These are phyloP conservation scores for Dendrolimus kikuchii DNA, from an alignment of 1,140 invertebrate species.

Conservation along the genomic window DNA sequence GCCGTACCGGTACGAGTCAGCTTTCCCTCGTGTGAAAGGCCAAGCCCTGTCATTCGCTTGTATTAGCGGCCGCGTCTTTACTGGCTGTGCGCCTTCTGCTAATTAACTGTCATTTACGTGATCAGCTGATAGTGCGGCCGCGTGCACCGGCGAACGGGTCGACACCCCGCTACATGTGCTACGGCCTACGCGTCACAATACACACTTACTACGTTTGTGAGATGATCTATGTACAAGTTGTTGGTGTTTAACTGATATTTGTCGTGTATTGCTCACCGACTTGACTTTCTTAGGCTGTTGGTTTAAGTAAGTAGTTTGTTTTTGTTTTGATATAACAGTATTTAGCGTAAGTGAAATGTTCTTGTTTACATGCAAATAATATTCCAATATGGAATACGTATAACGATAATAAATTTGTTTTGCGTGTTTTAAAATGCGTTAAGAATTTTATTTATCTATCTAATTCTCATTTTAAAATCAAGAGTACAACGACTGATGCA, in stretches of 20 bases:
- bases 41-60: conserved; percentile 5
- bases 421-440: too few relatives aligned
- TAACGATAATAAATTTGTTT: too few relatives aligned
- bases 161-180: conserved; percentile 44
- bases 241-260: conserved; percentile 39
- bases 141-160: conserved; percentile 12
- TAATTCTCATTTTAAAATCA: too few relatives aligned
- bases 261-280: conserved; percentile 23
- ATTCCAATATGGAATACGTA: too few relatives aligned
- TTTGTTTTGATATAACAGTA: background rate
- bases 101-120: conserved; percentile 24
- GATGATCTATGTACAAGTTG: conserved; percentile 42
- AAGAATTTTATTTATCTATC: too few relatives aligned
- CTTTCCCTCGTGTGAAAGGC: conserved; percentile 7
- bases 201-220: conserved; percentile 50
- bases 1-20: conserved; percentile 25
- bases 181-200: conserved; percentile 6
- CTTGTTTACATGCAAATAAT: too few relatives aligned
- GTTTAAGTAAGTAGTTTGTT: conserved; percentile 29
- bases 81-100: conserved; percentile 24
- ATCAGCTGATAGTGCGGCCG: conserved; percentile 49
- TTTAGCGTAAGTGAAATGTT: background rate
- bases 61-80: conserved; percentile 6
- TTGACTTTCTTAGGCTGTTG: conserved; percentile 18
- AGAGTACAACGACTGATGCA: too few relatives aligned